Evolutionary conservation across 2,797 vertebrate genomes (phyloP).

Genomic region (Megaceryle alcyon): DNA sequence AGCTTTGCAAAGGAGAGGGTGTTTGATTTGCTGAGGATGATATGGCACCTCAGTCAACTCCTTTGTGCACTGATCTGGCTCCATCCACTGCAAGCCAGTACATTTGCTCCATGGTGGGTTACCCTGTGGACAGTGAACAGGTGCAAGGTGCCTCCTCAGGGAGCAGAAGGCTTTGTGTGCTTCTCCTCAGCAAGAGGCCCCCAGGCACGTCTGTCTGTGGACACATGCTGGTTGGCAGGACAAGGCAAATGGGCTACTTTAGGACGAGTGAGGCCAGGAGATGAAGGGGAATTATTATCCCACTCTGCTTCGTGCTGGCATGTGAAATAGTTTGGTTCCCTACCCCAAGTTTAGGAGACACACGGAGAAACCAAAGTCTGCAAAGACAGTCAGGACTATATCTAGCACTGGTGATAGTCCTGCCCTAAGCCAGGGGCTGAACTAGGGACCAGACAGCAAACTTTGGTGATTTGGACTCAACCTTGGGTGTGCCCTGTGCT

Average conservation of each 20-base stretch:
- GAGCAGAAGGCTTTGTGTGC: not conserved
- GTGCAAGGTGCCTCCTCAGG: no score
- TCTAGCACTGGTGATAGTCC: not conserved
- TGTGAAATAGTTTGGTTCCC: not conserved
- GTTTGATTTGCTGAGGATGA: not conserved
- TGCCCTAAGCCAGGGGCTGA: not conserved
- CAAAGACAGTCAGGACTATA: not conserved
- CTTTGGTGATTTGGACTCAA: not conserved
- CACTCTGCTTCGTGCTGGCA: not conserved
- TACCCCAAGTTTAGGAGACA: not conserved
- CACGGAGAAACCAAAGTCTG: not conserved
- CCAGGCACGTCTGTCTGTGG: not conserved
- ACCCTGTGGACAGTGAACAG: not conserved
- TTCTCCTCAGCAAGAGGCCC: not conserved
- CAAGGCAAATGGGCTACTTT: not conserved
- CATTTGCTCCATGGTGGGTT: rapidly evolving
- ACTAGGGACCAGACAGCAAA: not conserved
- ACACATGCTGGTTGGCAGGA: rapidly evolving
- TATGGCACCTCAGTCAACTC: not conserved
- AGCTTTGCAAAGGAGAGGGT: not conserved
- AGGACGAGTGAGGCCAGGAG: rapidly evolving
- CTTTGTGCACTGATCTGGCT: rapidly evolving
- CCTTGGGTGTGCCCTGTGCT: no score
- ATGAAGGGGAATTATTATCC: not conserved
- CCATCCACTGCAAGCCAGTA: not conserved